These are phyloP conservation scores for Xestia sexstrigata DNA, from an alignment of 2,888 invertebrate genomes.

Conservation along the genomic window DNA sequence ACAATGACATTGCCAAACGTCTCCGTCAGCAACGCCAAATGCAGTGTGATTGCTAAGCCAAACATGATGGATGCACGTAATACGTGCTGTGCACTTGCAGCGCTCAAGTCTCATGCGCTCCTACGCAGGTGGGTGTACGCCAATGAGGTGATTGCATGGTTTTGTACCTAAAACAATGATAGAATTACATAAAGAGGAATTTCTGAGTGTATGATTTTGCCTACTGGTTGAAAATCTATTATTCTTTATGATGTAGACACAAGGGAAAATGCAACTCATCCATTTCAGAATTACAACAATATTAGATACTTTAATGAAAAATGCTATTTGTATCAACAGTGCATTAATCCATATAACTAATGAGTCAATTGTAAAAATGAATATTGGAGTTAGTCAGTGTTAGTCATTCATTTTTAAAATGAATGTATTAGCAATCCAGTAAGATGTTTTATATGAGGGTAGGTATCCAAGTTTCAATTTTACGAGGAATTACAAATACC, in stretches of 20 bases:
- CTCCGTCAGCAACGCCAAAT: conserved; percentile 74
- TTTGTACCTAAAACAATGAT: conserved; percentile 61
- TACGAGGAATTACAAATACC: neutral
- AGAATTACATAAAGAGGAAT: neutral
- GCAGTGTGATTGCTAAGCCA: conserved; percentile 66
- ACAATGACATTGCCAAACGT: conserved; percentile 78
- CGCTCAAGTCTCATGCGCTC: conserved; percentile 71
- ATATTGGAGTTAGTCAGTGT: neutral
- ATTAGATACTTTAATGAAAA: neutral
- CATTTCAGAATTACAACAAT: neutral
- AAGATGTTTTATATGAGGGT: neutral
- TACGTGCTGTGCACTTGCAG: conserved; percentile 33
- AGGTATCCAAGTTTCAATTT: neutral
- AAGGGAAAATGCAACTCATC: neutral
- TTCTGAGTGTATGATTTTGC: neutral
- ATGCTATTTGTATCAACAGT: neutral
- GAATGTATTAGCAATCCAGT: neutral
- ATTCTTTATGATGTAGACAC: neutral
- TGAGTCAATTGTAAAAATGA: neutral
- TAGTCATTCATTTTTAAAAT: neutral
- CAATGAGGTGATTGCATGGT: conserved; percentile 71
- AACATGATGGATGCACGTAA: conserved; percentile 73
- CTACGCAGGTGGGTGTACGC: conserved; percentile 59
- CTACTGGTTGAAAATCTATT: neutral
- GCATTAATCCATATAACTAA: conserved; percentile 9